These are phyloP conservation scores for Blastobasis lacticolella DNA, from an alignment of 2,888 invertebrate species.

Conservation along the genomic window DNA sequence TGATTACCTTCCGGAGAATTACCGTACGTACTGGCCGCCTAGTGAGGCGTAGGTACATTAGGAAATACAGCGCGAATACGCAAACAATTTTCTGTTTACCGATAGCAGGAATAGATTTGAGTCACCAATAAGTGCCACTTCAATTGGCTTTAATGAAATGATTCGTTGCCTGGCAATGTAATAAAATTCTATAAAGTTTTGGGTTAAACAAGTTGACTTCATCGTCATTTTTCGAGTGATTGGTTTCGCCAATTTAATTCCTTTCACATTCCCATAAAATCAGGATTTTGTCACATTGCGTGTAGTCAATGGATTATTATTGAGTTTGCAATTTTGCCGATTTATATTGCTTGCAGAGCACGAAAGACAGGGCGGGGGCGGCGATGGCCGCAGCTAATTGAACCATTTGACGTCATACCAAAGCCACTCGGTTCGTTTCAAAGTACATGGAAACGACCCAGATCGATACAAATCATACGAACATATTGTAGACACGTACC, in stretches of 20 bases:
- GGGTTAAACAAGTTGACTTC: constrained; percentile 46
- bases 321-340: too few relatives aligned
- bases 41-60: too few relatives aligned
- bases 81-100: background rate
- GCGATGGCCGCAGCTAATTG: constrained; percentile 18
- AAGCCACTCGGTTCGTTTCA: background rate
- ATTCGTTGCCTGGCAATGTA: constrained; percentile 26
- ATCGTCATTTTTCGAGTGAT: constrained; percentile 4
- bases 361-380: constrained; percentile 1
- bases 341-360: too few relatives aligned
- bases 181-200: constrained; percentile 34
- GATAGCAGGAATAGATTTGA: constrained; percentile 30
- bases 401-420: constrained; percentile 15
- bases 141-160: constrained; percentile 50
- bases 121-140: constrained; percentile 26
- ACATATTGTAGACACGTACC: too few relatives aligned
- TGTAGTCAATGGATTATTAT: too few relatives aligned
- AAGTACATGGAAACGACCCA: constrained; percentile 1
- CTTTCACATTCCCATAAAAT: too few relatives aligned
- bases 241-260: too few relatives aligned
- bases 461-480: background rate
- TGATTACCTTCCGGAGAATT: constrained; percentile 6
- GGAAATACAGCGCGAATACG: background rate
- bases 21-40: background rate
- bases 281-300: too few relatives aligned